Conservation (phyloP, 2,797 vertebrate species). For the Falco columbarius region DNA sequence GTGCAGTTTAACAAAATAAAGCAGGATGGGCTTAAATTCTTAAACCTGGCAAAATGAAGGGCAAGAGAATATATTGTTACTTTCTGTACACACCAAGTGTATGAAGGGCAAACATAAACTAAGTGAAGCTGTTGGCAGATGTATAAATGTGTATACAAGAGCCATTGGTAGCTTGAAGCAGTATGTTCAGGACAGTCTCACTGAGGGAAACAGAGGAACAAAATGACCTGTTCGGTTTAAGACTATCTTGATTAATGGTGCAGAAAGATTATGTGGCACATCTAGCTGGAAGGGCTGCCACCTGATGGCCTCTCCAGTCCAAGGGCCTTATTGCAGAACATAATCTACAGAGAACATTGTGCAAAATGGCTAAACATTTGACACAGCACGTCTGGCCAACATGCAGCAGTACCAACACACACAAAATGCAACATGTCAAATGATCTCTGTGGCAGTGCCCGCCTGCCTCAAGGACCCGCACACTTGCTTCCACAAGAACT, state of each 20-base stretch:
- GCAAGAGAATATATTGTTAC: not conserved
- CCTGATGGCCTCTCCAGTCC: not conserved
- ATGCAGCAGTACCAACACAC: not conserved
- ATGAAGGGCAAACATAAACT: not conserved
- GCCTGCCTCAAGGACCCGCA: not conserved
- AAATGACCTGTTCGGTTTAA: not conserved
- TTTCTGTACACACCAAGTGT: too few species aligned
- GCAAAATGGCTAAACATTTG: not conserved
- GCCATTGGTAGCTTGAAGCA: not conserved
- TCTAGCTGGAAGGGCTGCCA: not conserved
- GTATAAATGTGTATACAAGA: not conserved
- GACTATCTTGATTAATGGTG: not conserved
- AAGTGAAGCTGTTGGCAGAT: not conserved
- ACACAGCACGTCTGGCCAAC: not conserved
- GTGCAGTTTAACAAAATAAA: not conserved
- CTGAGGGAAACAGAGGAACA: not conserved
- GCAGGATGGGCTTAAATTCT: not conserved
- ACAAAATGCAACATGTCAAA: not conserved
- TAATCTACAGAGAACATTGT: not conserved
- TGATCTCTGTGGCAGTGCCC: accelerated
- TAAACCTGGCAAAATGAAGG: not conserved
- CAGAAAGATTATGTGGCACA: not conserved
- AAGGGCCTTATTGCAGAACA: not conserved
- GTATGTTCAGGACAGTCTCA: not conserved
- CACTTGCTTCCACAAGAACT: not conserved